Evolutionary conservation across 1,140 invertebrate species (phyloP), one percentile per base, ranked within the genome.

Genomic region (Saxidomus purpurata): DNA sequence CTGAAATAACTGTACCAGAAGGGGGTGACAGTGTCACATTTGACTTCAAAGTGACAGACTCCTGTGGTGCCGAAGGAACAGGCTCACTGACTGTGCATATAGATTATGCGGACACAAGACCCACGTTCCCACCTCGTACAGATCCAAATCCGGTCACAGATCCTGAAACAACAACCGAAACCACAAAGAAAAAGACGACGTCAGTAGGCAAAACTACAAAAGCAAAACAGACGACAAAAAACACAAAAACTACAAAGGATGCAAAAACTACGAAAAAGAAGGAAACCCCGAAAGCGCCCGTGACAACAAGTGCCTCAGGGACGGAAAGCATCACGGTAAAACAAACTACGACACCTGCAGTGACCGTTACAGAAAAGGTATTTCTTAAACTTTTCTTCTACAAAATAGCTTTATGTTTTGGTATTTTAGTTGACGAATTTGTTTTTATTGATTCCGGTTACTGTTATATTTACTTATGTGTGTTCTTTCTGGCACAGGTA

Each of bases 31-130:
- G 6, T 15, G 40, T 71, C 31, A 59, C 25, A 17, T 34, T 85
- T 49, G 83, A 85, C 2, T 85, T 85, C 28, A 85, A 85, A 38
- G 67, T 85, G n/a, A 74, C 67, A 13, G 83, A 85, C 47, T 69
- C 25, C 22, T 85, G 83, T 76, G 83, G 83, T 25, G 83, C n/a
- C 0, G 47, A 52, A 25, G 67, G 31, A 6, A 74, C 69, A 4
- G 83, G 83, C 25, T 47, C 83, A 22, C 47, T 85, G 40, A 31
- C 22, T 6, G 49, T 85, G 0, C 63, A 74, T 36, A 43, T 85
- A 15, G 49, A 85, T 28, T 85, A 85, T 36, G 80, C 63, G 3
- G 40, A n/a, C 31, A 4, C 40, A 36, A 25, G 40, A 34, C 67
- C n/a, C 9, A 85, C 83, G 28, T 55, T 55, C 31, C 63, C 49